Evolutionary conservation across 2,888 invertebrate species (phyloP), one percentile per base, ranked within the genome.

Genomic region (Epirrita christyi): DNA sequence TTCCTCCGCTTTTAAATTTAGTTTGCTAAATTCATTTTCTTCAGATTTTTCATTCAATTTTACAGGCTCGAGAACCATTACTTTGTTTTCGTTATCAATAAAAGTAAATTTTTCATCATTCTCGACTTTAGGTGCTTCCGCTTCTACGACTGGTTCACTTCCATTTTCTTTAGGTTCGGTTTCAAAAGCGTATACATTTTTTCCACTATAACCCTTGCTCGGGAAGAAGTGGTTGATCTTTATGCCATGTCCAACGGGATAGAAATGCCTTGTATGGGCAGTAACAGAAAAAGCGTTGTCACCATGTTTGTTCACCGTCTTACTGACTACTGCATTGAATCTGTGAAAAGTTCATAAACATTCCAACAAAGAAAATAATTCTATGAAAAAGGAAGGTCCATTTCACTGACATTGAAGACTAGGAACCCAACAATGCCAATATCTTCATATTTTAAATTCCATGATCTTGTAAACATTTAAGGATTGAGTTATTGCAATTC

Each of bases 301-400:
- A 13, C 88, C 88, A 51, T 92, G 91, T 56, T 85, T 89, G 55
- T 85, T 81, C 0, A 86, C 65, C 10, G 78, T 81, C 67, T 93
- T 93, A 68, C 92, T 93, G 6, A 93, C 93, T 13, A 93, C 80
- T 5, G 93, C 93, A 68, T 93, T 93, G 66, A 94, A 94, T 43
- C 94, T 93, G 50, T 21, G 21, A 21, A 21, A 34, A 50, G 42
- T 11, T 5, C 6, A 38, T 11, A 1, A 21, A 27, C 7, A 11
- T 21, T 27, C 6, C 11, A 28, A 21, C 6, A n/a, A 8, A 36
- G 2, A 21, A 21, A 21, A 21, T 21, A 50, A 50, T 6, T 2
- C 21, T 3, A 38, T 14, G 11, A 43, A 28, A 42, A 40, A 29
- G 4, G 14, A 4, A 4, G 21, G 21, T 21, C 21, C 4, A 21